Percentiles rank a stretch among this genome's conserved stretches.
These are phyloP conservation scores for Hypena proboscidalis DNA, from an alignment of 2,888 invertebrate genomes.

Conservation along the genomic window DNA sequence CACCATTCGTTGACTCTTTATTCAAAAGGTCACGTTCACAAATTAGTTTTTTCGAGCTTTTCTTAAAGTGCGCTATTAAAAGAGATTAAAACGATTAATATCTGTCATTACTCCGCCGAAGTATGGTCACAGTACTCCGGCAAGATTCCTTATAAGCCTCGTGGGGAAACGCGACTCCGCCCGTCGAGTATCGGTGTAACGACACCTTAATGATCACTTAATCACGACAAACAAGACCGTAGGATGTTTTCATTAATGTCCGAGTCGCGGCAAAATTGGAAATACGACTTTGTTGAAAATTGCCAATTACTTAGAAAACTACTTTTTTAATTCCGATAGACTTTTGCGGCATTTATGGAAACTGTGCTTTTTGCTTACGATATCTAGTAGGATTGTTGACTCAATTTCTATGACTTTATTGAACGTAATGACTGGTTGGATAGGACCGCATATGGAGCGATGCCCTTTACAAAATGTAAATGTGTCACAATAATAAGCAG, in stretches of 20 bases:
- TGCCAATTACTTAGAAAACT: slow-evolving; percentile 47
- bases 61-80: slow-evolving; percentile 40
- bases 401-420: background rate
- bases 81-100: slow-evolving; percentile 62
- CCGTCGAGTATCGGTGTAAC: slow-evolving; percentile 55
- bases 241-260: slow-evolving; percentile 59
- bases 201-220: slow-evolving; percentile 71
- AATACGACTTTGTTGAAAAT: slow-evolving; percentile 50
- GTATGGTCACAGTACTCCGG: slow-evolving; percentile 57
- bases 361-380: slow-evolving; percentile 15
- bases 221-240: slow-evolving; percentile 52
- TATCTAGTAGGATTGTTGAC: background rate
- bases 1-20: slow-evolving; percentile 15
- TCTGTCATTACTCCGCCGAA: slow-evolving; percentile 48
- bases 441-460: too few species aligned
- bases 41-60: slow-evolving; percentile 31
- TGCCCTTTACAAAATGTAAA: too few species aligned
- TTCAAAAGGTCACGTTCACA: slow-evolving; percentile 21
- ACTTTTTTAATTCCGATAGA: slow-evolving; percentile 19
- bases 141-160: slow-evolving; percentile 59
- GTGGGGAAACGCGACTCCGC: slow-evolving; percentile 48
- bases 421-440: background rate
- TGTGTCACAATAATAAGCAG: too few species aligned
- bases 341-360: slow-evolving; percentile 9
- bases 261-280: slow-evolving; percentile 44